A percentile compares a stretch with the other conserved stretches of the same genome.
phyloP scores from a whole-genome alignment of 2,797 vertebrate species.

The Ctenochaetus hawaiiensis region DNA sequence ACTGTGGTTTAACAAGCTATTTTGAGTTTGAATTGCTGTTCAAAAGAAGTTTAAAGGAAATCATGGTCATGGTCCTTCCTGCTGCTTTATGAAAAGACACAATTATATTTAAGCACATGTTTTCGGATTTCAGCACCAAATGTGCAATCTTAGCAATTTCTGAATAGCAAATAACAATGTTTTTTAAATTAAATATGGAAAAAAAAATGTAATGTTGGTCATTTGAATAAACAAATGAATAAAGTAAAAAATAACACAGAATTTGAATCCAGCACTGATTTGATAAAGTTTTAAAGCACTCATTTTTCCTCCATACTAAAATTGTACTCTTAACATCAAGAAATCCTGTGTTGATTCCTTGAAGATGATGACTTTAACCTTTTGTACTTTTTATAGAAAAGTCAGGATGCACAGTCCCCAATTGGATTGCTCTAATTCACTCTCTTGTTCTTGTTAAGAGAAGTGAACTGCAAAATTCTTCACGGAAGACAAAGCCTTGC shows the following conservation, averaged over 20 bases:
- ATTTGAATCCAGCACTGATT: not conserved
- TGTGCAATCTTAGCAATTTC: no score
- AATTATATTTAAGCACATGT: not conserved
- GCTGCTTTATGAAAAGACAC: not conserved
- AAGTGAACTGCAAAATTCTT: constrained; percentile 48
- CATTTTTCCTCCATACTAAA: not conserved
- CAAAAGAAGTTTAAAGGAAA: not conserved
- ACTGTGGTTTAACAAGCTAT: no score
- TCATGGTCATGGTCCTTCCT: not conserved
- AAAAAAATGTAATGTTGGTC: no score
- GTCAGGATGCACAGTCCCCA: constrained; percentile 4
- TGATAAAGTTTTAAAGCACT: not conserved
- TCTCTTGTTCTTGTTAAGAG: constrained; percentile 9
- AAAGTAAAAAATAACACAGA: not conserved
- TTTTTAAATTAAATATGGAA: no score
- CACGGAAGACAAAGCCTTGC: constrained; percentile 47
- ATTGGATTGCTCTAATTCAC: not conserved
- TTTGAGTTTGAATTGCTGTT: not conserved
- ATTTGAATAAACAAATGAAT: not conserved
- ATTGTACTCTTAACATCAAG: not conserved
- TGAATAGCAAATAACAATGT: no score
- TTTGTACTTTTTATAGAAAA: constrained; percentile 18
- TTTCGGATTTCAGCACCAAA: constrained; percentile 1
- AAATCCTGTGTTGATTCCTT: not conserved
- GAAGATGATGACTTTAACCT: constrained; percentile 9